phyloP scores from a whole-genome alignment of 2,797 vertebrate species.

The Cossypha polioptera region DNA sequence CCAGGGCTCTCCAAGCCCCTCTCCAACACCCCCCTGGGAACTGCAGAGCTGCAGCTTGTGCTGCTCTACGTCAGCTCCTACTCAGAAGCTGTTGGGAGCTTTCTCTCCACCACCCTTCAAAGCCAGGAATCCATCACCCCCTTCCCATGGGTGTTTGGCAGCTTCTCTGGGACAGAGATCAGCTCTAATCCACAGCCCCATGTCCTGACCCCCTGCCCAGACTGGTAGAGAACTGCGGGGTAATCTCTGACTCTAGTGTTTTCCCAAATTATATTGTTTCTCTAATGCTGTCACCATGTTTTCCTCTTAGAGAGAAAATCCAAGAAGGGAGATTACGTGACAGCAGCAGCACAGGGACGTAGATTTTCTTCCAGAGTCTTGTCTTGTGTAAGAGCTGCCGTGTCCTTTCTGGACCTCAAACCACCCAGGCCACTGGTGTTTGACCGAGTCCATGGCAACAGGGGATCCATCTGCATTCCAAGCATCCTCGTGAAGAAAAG shows the following conservation, averaged over 20 bases:
- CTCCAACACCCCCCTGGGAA: not conserved
- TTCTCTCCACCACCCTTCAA: not conserved
- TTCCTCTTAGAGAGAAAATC: not conserved
- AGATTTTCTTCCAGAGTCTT: not conserved
- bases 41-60: not conserved
- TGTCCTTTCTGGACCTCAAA: not conserved
- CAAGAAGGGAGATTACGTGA: not conserved
- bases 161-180: not conserved
- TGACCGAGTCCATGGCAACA: not conserved
- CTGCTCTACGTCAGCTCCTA: not conserved
- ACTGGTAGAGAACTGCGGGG: not conserved
- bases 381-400: rapidly evolving
- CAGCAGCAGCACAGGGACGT: not conserved
- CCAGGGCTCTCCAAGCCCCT: too few relatives aligned
- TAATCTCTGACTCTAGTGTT: rapidly evolving
- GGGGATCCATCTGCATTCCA: not conserved
- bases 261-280: not conserved
- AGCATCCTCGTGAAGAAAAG: not conserved
- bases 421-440: not conserved
- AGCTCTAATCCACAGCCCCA: rapidly evolving
- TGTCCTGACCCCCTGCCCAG: not conserved
- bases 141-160: not conserved
- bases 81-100: not conserved
- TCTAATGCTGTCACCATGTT: not conserved
- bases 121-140: not conserved